Percentiles rank a stretch among this genome's conserved stretches.
These are phyloP conservation scores for Leptopilina boulardi DNA, from an alignment of 1,140 invertebrate genomes.

Conservation along the genomic window DNA sequence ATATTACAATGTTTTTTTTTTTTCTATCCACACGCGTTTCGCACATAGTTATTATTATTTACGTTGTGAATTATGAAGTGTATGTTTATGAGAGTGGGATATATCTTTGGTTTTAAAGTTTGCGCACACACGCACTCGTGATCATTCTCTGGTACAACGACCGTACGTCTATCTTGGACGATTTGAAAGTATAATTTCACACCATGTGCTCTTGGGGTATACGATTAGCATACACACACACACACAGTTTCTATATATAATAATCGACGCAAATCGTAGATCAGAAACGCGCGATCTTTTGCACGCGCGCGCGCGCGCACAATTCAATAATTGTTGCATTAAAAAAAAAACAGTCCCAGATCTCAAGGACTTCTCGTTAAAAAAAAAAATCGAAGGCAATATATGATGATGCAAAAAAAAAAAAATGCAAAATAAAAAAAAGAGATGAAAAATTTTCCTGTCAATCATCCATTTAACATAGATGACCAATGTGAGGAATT, in stretches of 20 bases:
- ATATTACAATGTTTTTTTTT: conserved; percentile 4
- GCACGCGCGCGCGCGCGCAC: not conserved
- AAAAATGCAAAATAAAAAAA: not conserved
- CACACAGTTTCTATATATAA: conserved; percentile 64
- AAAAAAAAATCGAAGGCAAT: conserved; percentile 26
- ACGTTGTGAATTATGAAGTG: conserved; percentile 18
- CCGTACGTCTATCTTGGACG: conserved; percentile 47
- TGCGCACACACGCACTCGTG: conserved; percentile 29
- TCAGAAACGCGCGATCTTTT: conserved; percentile 28
- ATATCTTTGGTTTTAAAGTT: not conserved
- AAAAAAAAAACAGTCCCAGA: not conserved
- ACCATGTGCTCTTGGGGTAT: conserved; percentile 43
- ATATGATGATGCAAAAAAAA: too few relatives aligned
- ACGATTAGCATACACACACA: conserved; percentile 60
- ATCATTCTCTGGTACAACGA: conserved; percentile 51
- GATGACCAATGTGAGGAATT: not conserved
- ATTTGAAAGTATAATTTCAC: conserved; percentile 67
- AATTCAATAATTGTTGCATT: conserved; percentile 34
- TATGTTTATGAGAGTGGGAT: conserved; percentile 4
- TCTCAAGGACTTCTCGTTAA: conserved; percentile 15
- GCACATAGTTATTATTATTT: not conserved
- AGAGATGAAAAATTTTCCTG: conserved; percentile 14
- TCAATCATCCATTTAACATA: not conserved
- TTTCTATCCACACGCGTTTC: conserved; percentile 2
- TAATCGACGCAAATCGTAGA: conserved; percentile 62